Evolutionary conservation across 2,113 vertebrate species (phyloP), one percentile per base, ranked within the genome.

Genomic region (Cavia porcellus): DNA sequence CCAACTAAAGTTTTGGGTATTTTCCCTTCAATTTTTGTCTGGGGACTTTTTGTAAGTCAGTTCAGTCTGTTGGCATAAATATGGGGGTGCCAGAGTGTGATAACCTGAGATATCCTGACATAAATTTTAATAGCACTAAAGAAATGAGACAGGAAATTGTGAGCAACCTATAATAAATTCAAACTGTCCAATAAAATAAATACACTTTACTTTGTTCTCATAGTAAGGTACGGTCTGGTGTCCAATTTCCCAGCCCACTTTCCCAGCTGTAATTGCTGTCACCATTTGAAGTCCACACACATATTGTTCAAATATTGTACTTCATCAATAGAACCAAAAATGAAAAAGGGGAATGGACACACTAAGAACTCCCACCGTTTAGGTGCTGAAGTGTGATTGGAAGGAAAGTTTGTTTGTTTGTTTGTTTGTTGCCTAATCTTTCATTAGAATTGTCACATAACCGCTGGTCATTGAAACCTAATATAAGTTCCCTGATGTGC

Each of bases 181-280:
- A 98, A 98, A 98, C 93, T 98, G 86, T 97, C 88, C 93, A 90
- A 97, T 98, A 98, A 98, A 98, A 98, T 98, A 98, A 98, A 98
- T 98, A 97, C 62, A 97, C 98, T n/a, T 97, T 11, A 83, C 97
- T 98, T 98, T 97, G 88, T 97, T 98, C 95, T 95, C 96, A 24
- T 92, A 42, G 75, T 81, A 95, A 92, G 96, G 32, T 97, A 94
- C 38, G 68, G 19, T 85, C 70, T 19, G 68, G 96, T 98, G 94
- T 98, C 72, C 0, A 0, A 96, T 98, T 98, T 98, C 98, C 86
- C 74, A 81, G 79, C 95, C 92, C 84, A 32, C 90, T 95, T 98
- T 95, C 55, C 96, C 74, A 30, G 88, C 92, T 96, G 59, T 96
- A 97, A 96, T 96, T 81, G 97, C 92, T 77, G 86, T 45, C 84